Evolutionary conservation across 2,797 vertebrate genomes (phyloP).

Genomic region (Lacerta bilineata): DNA sequence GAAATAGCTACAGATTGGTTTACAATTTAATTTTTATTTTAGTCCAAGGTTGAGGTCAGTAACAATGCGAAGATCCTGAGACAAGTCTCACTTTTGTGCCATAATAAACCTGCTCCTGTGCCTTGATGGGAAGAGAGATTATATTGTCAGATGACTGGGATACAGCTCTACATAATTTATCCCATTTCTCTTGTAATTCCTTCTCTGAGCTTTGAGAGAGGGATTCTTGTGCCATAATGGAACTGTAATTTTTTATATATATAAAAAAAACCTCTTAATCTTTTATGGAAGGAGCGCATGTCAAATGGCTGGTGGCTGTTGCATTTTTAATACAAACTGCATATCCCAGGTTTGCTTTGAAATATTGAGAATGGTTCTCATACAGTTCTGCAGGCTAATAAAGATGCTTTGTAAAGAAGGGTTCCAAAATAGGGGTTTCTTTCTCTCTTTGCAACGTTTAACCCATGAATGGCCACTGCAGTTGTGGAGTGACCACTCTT

Average conservation of each 20-base stretch:
- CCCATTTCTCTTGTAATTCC: constrained; percentile 66
- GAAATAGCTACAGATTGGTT: constrained; percentile 46
- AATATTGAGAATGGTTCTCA: fast-evolving
- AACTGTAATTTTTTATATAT: too few species aligned
- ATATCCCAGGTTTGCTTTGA: constrained; percentile 8
- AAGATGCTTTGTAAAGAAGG: constrained; percentile 5
- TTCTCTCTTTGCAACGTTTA: not conserved
- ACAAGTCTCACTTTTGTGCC: constrained; percentile 34
- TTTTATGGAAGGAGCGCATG: not conserved
- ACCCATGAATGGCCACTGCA: too few species aligned
- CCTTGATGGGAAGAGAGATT: constrained; percentile 63
- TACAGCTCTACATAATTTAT: constrained; percentile 64
- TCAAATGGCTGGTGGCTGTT: not conserved
- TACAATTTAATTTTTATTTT: constrained; percentile 73
- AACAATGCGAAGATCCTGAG: constrained; percentile 67
- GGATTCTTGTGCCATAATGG: constrained; percentile 38
- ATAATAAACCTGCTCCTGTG: constrained; percentile 70
- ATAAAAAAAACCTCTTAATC: not conserved
- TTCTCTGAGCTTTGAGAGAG: constrained; percentile 52
- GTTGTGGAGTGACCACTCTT: too few species aligned
- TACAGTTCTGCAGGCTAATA: not conserved
- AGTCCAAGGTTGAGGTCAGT: constrained; percentile 72
- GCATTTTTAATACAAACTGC: constrained; percentile 9
- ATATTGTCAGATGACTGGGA: constrained; percentile 60
- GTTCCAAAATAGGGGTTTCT: not conserved